Evolutionary conservation across 92 coral and sea anemone species (phyloP).

Genomic region (Galaxea fascicularis): DNA sequence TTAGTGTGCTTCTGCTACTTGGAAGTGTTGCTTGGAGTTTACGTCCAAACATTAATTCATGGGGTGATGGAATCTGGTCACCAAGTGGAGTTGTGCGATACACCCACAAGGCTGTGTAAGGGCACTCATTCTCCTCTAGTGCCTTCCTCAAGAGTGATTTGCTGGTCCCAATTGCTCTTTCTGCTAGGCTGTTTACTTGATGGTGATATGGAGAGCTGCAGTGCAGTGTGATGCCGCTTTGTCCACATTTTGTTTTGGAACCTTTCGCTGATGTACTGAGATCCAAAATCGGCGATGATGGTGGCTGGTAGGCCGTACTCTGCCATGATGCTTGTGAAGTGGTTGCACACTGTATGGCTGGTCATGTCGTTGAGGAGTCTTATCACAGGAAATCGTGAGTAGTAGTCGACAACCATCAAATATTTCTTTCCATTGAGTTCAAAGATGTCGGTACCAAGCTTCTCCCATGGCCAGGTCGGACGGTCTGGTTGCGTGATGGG

Average conservation of each 20-base stretch:
- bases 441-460: slow-evolving; percentile 24
- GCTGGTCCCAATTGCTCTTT: slow-evolving; percentile 52
- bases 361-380: slow-evolving; percentile 59
- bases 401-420: slow-evolving; percentile 50
- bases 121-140: slow-evolving; percentile 55
- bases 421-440: not conserved
- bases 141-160: slow-evolving; percentile 68
- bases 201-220: slow-evolving; percentile 63
- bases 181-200: slow-evolving; percentile 56
- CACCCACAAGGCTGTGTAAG: slow-evolving; percentile 61
- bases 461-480: slow-evolving; percentile 59
- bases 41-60: not conserved
- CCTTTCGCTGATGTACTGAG: slow-evolving; percentile 50
- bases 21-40: slow-evolving; percentile 47
- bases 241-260: slow-evolving; percentile 50
- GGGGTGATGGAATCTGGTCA: not conserved
- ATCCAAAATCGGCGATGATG: slow-evolving; percentile 43
- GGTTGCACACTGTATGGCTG: slow-evolving; percentile 46
- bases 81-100: slow-evolving; percentile 38
- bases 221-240: slow-evolving; percentile 30
- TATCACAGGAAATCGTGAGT: slow-evolving; percentile 60
- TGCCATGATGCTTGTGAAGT: slow-evolving; percentile 51
- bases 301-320: slow-evolving; percentile 41
- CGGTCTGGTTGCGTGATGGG: slow-evolving; percentile 57
- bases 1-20: slow-evolving; percentile 34